phyloP scores from a whole-genome alignment of 2,113 vertebrate genomes.

The Orcinus orca region DNA sequence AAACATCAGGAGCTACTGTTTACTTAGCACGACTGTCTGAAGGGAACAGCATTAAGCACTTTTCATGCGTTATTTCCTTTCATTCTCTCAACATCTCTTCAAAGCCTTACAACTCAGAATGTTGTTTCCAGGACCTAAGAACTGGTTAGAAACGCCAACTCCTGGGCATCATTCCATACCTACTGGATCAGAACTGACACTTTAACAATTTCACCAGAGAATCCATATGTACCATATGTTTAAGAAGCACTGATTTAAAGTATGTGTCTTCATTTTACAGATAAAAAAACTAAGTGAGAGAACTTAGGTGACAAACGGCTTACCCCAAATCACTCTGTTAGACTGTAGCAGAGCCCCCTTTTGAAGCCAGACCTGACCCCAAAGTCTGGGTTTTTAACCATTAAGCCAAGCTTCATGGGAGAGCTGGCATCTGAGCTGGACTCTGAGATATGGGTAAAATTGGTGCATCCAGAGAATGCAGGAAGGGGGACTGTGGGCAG shows the following conservation, averaged over 20 bases:
- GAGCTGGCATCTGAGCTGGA: neutral
- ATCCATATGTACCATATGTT: neutral
- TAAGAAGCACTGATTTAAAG: neutral
- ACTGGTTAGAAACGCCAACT: neutral
- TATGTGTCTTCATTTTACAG: neutral
- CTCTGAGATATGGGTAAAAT: neutral
- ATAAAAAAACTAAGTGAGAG: neutral
- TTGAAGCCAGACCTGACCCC: neutral
- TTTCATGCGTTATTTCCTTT: neutral
- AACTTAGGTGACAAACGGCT: neutral
- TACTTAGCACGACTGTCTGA: neutral
- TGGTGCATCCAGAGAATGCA: neutral
- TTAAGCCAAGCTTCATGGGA: neutral
- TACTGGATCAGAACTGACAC: neutral
- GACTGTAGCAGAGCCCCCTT: neutral
- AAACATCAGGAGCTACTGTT: neutral
- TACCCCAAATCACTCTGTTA: neutral
- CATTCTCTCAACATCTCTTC: neutral
- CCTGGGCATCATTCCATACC: neutral
- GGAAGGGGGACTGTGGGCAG: neutral
- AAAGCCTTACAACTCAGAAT: neutral
- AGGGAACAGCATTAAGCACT: neutral
- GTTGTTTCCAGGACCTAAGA: neutral
- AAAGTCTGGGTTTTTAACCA: neutral
- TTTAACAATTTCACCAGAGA: slow-evolving; percentile 26